A percentile compares a stretch with the other conserved stretches of the same genome.
phyloP scores from a whole-genome alignment of 2,113 vertebrate species.

The Athene noctua region DNA sequence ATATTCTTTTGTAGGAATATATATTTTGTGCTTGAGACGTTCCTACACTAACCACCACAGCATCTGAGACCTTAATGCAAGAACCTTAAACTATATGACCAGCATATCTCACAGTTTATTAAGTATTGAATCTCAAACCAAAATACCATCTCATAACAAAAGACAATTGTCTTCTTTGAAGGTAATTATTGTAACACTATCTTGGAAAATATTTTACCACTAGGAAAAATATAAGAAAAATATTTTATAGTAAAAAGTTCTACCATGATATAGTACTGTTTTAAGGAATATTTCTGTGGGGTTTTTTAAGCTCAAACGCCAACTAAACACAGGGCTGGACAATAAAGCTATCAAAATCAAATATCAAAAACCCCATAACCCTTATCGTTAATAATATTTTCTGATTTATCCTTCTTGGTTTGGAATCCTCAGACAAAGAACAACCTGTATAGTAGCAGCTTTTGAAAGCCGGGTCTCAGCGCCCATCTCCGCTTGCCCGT shows the following conservation, averaged over 20 bases:
- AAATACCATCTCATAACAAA: background rate
- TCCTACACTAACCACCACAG: background rate
- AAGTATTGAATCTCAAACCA: background rate
- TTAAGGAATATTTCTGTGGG: background rate
- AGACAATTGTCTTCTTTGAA: background rate
- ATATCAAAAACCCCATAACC: no score
- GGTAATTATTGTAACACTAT: background rate
- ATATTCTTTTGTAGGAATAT: background rate
- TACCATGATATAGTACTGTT: background rate
- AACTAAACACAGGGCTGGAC: background rate
- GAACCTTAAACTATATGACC: background rate
- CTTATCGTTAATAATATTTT: background rate
- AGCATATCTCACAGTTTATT: background rate
- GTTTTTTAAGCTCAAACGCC: background rate
- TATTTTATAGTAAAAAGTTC: background rate
- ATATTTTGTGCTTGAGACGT: background rate
- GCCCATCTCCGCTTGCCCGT: background rate
- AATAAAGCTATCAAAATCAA: background rate
- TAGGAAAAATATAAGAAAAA: background rate
- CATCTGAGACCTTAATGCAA: background rate
- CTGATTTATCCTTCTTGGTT: background rate
- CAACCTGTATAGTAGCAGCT: background rate
- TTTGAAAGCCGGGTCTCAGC: background rate
- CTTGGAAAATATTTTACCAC: background rate
- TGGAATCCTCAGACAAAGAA: background rate